Percentiles rank a stretch among this genome's conserved stretches.
Evolutionary conservation across 2,797 vertebrate genomes (phyloP).

Genomic region (Heterohyrax brucei): DNA sequence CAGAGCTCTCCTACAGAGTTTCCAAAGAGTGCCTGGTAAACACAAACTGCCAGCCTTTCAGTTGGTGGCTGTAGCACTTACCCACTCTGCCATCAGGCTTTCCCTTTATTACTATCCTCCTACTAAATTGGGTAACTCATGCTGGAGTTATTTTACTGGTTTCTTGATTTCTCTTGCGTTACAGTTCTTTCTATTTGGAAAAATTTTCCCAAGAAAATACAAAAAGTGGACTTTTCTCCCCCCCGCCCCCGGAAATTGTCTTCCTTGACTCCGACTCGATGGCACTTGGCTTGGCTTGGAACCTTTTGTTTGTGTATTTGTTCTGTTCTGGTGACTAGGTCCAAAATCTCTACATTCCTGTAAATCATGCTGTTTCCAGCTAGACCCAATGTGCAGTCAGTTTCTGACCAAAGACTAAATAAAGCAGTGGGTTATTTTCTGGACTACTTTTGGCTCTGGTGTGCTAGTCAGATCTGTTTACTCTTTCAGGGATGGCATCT

Average conservation of each 20-base stretch:
- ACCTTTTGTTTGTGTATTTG: conserved; percentile 17
- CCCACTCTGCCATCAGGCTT: too few relatives aligned
- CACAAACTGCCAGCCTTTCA: too few relatives aligned
- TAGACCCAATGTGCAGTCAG: conserved; percentile 19
- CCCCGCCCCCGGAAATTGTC: background rate
- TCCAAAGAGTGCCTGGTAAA: too few relatives aligned
- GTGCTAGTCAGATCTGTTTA: background rate
- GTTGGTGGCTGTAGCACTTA: too few relatives aligned
- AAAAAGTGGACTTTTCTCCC: background rate
- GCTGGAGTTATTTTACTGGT: conserved; percentile 20
- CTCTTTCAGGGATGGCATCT: background rate
- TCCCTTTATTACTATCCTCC: background rate
- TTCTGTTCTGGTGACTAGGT: conserved; percentile 13
- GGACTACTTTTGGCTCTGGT: background rate
- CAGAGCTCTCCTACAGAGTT: too few relatives aligned
- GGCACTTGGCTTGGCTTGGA: too few relatives aligned
- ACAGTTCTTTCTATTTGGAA: conserved; percentile 37
- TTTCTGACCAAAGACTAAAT: conserved; percentile 9
- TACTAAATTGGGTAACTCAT: conserved; percentile 42
- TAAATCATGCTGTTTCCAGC: conserved; percentile 32
- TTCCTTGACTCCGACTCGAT: background rate
- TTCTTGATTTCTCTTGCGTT: conserved; percentile 37
- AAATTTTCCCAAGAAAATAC: conserved; percentile 28
- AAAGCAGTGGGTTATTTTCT: background rate
- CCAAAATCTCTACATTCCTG: conserved; percentile 28